These are phyloP conservation scores for Brachionus plicatilis DNA, from an alignment of 1,140 invertebrate species.

Conservation along the genomic window DNA sequence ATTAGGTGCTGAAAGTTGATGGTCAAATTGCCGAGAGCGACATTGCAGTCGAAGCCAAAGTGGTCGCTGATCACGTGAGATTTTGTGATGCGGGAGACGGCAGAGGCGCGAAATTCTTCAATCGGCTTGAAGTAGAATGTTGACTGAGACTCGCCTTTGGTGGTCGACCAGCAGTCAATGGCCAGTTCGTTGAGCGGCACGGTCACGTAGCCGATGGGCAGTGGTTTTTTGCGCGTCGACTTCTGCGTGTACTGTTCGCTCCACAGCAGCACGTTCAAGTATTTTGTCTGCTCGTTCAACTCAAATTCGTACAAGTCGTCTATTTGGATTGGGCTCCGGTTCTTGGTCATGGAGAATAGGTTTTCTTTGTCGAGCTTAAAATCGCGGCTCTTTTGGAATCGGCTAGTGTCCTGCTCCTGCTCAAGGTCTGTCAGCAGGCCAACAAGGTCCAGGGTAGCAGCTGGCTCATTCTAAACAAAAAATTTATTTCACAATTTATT, in stretches of 20 bases:
- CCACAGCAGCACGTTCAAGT: constrained; percentile 13
- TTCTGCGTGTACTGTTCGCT: background rate
- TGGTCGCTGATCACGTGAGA: constrained; percentile 38
- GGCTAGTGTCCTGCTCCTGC: background rate
- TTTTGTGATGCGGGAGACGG: background rate
- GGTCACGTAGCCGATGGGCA: constrained; percentile 7
- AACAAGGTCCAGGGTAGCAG: background rate
- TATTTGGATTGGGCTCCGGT: background rate
- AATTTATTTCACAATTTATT: too few species aligned
- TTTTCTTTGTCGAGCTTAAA: constrained; percentile 6
- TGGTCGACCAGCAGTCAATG: constrained; percentile 21
- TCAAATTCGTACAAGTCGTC: background rate
- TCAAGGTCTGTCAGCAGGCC: background rate
- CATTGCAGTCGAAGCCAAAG: constrained; percentile 4
- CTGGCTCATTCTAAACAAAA: background rate
- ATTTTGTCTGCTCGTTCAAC: background rate
- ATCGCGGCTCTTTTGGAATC: background rate
- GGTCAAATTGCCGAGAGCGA: background rate
- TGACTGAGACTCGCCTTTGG: background rate
- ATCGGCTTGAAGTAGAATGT: constrained; percentile 3
- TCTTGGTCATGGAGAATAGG: background rate
- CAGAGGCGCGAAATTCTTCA: constrained; percentile 21
- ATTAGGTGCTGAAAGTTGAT: background rate
- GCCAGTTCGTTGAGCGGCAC: constrained; percentile 1
- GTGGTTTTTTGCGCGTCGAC: background rate